Evolutionary conservation across 2,888 invertebrate species (phyloP), one percentile per base, ranked within the genome.

Genomic region (Spodoptera exigua): DNA sequence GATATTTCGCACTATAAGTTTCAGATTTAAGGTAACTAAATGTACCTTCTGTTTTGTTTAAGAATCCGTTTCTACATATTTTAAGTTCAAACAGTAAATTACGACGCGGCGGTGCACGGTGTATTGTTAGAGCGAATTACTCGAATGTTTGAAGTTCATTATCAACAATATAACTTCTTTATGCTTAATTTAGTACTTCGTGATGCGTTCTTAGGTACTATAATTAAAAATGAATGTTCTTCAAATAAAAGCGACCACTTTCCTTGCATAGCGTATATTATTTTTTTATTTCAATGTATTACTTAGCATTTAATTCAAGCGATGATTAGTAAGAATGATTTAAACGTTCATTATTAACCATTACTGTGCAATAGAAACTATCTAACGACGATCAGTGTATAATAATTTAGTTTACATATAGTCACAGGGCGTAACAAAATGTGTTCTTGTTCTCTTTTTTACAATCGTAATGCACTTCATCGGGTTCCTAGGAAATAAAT

Each of bases 401-500:
- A 82, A 80, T 82, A 75, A 83, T 79, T 77, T 74, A 72, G 70
- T 80, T 81, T 80, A 72, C 78, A 80, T 77, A 78, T 74, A 70
- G 51, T 71, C 80, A 81, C 61, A 81, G 81, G 84, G 84, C 84
- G 86, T 86, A 82, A 89, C 86, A 81, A 69, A 65, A 74, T 66
- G 62, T 62, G 70, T 84, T 88, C 85, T 87, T 87, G 64, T 74
- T 57, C 66, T 55, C 57, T 74, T 85, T 87, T 87, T 84, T 84
- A 77, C 70, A 69, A 74, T 74, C 79, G 76, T 75, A 74, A 81
- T 79, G 76, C 84, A 84, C 84, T 84, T 85, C 82, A 88, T 88
- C 79, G 81, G 77, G 77, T 79, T 83, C 76, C 84, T 79, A 79
- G 77, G 72, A 80, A 82, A 86, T 87, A 83, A 85, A 89, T 90